Conservation (phyloP, 2,113 vertebrate species). For the Mohoua ochrocephala region DNA sequence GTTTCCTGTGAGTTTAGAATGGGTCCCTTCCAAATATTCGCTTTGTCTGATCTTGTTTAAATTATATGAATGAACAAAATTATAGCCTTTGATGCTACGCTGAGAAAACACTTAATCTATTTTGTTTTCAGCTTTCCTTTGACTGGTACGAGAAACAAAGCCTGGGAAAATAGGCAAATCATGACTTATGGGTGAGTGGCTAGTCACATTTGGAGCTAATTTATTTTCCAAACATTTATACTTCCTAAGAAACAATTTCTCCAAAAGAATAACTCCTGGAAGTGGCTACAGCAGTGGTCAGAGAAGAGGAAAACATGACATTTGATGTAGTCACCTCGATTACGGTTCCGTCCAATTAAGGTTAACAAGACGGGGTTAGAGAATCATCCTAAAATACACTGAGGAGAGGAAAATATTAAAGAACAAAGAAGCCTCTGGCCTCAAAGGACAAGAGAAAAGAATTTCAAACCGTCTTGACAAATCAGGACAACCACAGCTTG, state of each 20-base stretch:
- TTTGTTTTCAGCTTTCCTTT: slow-evolving; percentile 44
- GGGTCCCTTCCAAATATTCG: slow-evolving; percentile 5
- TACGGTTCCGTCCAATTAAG: slow-evolving; percentile 23
- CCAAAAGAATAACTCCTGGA: slow-evolving; percentile 33
- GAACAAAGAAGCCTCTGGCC: slow-evolving; percentile 10
- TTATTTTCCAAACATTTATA: slow-evolving; percentile 52
- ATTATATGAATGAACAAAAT: slow-evolving; percentile 27
- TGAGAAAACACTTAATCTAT: slow-evolving; percentile 25
- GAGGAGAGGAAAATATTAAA: slow-evolving; percentile 1
- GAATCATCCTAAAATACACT: not conserved
- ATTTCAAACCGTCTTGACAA: not conserved
- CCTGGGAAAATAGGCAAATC: slow-evolving; percentile 39
- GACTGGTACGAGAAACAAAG: slow-evolving; percentile 38
- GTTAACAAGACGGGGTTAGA: slow-evolving; percentile 19
- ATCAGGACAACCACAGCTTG: slow-evolving; percentile 7
- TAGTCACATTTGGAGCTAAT: slow-evolving; percentile 57
- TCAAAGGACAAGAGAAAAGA: not conserved
- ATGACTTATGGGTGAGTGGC: slow-evolving; percentile 33
- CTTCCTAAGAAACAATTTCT: slow-evolving; percentile 36
- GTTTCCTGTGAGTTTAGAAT: slow-evolving; percentile 20
- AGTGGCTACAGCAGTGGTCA: not conserved
- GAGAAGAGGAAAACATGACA: slow-evolving; percentile 12
- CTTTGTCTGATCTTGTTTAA: slow-evolving; percentile 46
- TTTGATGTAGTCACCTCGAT: not conserved
- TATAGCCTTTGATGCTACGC: slow-evolving; percentile 25